Evolutionary conservation across 2,888 invertebrate genomes (phyloP).

Genomic region (Chesias legatella): DNA sequence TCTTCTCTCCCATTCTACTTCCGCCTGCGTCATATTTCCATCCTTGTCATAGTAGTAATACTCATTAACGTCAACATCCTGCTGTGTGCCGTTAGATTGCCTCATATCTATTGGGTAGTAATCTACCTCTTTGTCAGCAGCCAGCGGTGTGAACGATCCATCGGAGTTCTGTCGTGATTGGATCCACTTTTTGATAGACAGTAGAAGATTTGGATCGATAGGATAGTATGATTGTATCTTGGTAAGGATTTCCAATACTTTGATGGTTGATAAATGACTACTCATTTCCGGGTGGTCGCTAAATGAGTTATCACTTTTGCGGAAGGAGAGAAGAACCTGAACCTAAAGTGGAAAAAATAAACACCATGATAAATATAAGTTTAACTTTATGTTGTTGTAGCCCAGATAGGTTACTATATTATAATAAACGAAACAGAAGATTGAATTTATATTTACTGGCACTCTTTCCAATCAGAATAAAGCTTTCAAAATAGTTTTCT

Average conservation of each 20-base stretch:
- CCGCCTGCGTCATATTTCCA: slow-evolving; percentile 72
- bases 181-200: slow-evolving; percentile 82
- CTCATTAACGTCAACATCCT: slow-evolving; percentile 66
- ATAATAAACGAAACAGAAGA: too few relatives aligned
- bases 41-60: slow-evolving; percentile 75
- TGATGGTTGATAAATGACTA: slow-evolving; percentile 81
- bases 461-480: too few relatives aligned
- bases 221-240: slow-evolving; percentile 82
- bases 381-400: too few relatives aligned
- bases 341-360: slow-evolving; percentile 59
- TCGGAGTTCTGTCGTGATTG: slow-evolving; percentile 80
- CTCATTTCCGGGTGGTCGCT: slow-evolving; percentile 83
- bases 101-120: slow-evolving; percentile 68
- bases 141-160: slow-evolving; percentile 81
- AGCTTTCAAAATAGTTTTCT: too few relatives aligned
- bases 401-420: too few relatives aligned
- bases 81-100: slow-evolving; percentile 53
- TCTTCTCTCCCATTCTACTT: slow-evolving; percentile 75
- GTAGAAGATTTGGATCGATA: slow-evolving; percentile 81
- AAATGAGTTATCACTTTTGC: slow-evolving; percentile 83
- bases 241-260: slow-evolving; percentile 80
- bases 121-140: slow-evolving; percentile 80
- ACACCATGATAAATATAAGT: too few relatives aligned
- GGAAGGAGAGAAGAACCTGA: slow-evolving; percentile 81
- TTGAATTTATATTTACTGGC: too few relatives aligned